Conservation (phyloP, 2,797 vertebrate genomes). For the Aeoliscus strigatus region DNA sequence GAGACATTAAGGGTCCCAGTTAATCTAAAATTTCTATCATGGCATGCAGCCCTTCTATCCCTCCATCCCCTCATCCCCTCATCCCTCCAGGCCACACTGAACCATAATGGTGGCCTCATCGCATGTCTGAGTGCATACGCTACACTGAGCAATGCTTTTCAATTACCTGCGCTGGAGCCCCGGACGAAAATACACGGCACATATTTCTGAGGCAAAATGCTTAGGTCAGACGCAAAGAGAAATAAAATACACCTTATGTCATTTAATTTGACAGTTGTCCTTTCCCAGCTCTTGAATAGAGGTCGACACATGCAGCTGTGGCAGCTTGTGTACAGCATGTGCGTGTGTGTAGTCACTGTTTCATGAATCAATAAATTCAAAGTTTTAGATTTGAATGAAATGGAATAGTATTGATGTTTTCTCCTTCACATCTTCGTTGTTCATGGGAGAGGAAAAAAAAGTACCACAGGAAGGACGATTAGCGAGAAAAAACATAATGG, state of each 20-base stretch:
- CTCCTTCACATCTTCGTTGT: too few species aligned
- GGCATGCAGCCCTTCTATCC: slow-evolving; percentile 32
- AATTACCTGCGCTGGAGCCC: slow-evolving; percentile 68
- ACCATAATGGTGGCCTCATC: slow-evolving; percentile 71
- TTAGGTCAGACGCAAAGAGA: slow-evolving; percentile 69
- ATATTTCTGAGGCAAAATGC: slow-evolving; percentile 71
- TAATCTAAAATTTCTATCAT: slow-evolving; percentile 72
- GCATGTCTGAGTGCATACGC: slow-evolving; percentile 74
- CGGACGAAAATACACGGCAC: slow-evolving; percentile 59
- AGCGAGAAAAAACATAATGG: too few species aligned
- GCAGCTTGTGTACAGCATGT: slow-evolving; percentile 14
- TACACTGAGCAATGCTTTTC: slow-evolving; percentile 80
- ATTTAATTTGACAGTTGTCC: slow-evolving; percentile 77
- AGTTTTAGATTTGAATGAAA: too few species aligned
- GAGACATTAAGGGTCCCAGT: slow-evolving; percentile 53
- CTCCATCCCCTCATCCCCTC: slow-evolving; percentile 46
- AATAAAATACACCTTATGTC: slow-evolving; percentile 74
- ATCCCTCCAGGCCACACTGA: slow-evolving; percentile 67
- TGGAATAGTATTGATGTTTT: too few species aligned
- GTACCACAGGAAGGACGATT: too few species aligned
- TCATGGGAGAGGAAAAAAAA: too few species aligned
- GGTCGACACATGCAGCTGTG: slow-evolving; percentile 49
- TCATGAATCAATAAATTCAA: too few species aligned
- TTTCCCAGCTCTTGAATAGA: slow-evolving; percentile 65
- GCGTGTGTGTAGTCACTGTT: slow-evolving; percentile 5